Percentiles rank a stretch among this genome's conserved stretches.
Evolutionary conservation across 2,797 vertebrate genomes (phyloP).

Genomic region (Taeniopygia guttata): DNA sequence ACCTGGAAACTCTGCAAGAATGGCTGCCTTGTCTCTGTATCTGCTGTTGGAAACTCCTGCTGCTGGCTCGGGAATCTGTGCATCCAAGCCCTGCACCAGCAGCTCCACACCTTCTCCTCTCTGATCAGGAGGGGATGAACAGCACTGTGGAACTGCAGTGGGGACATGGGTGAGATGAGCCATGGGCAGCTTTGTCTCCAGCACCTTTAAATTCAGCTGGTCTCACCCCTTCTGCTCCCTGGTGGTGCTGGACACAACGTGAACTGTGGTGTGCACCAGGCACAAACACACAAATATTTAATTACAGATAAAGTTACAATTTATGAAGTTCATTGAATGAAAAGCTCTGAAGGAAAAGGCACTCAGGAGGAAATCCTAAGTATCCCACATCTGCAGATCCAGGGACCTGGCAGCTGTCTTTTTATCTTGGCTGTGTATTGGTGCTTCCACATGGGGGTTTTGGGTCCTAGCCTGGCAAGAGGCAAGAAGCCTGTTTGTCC

Average conservation of each 20-base stretch:
- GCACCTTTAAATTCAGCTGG: not conserved
- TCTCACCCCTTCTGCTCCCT: not conserved
- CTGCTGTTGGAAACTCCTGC: not conserved
- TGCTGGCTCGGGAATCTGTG: not conserved
- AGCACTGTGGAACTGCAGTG: too few relatives aligned
- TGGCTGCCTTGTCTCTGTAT: not conserved
- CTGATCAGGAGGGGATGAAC: not conserved
- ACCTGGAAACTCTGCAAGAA: not conserved
- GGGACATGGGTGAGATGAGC: not conserved
- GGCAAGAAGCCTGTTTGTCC: not conserved
- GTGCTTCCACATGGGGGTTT: not conserved
- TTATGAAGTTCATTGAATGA: not conserved
- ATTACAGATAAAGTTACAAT: not conserved
- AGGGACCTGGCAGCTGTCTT: not conserved
- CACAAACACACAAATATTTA: not conserved
- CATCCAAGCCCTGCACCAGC: fast-evolving
- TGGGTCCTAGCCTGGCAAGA: not conserved
- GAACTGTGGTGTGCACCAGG: not conserved
- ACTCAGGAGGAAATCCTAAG: not conserved
- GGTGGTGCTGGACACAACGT: fast-evolving
- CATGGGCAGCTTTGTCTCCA: not conserved
- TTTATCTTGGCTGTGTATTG: not conserved
- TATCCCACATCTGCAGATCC: not conserved
- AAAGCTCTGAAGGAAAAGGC: not conserved
- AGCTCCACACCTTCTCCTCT: too few relatives aligned